Conservation (phyloP, 92 coral and sea anemone genomes). For the Montipora capitata region DNA sequence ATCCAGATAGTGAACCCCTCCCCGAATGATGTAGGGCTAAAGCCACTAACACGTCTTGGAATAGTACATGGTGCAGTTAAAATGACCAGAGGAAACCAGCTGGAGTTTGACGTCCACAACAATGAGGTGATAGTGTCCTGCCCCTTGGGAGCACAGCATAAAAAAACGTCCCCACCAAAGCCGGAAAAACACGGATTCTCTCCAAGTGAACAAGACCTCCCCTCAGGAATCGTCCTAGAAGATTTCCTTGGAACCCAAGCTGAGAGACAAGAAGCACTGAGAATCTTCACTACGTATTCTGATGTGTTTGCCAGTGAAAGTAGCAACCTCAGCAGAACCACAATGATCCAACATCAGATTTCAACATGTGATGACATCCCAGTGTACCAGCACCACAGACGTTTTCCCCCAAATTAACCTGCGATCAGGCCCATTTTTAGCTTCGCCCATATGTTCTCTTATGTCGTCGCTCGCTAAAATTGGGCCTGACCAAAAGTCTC, state of each 20-base stretch:
- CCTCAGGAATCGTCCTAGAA: neutral
- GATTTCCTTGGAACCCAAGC: slow-evolving; percentile 17
- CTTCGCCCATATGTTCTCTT: too few species aligned
- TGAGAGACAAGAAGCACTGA: neutral
- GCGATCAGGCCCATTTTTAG: too few species aligned
- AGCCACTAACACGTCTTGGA: slow-evolving; percentile 74
- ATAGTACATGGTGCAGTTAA: slow-evolving; percentile 39
- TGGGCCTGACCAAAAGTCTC: too few species aligned
- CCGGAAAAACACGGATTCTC: neutral
- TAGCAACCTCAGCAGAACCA: slow-evolving; percentile 41
- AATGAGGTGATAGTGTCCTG: slow-evolving; percentile 79
- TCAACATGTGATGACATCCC: slow-evolving; percentile 39
- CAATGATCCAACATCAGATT: slow-evolving; percentile 55
- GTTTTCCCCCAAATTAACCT: too few species aligned
- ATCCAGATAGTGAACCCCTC: slow-evolving; percentile 60
- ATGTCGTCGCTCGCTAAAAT: too few species aligned
- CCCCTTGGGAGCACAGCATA: slow-evolving; percentile 6
- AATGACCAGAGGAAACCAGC: slow-evolving; percentile 54
- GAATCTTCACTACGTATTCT: neutral
- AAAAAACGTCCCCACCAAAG: slow-evolving; percentile 33
- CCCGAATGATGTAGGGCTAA: slow-evolving; percentile 55
- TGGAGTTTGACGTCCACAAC: slow-evolving; percentile 38
- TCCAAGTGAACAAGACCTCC: neutral
- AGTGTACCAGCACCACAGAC: slow-evolving; percentile 61
- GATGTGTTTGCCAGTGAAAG: slow-evolving; percentile 68